These are phyloP conservation scores for Heliconius hermathena DNA, from an alignment of 1,140 invertebrate species.

Conservation along the genomic window DNA sequence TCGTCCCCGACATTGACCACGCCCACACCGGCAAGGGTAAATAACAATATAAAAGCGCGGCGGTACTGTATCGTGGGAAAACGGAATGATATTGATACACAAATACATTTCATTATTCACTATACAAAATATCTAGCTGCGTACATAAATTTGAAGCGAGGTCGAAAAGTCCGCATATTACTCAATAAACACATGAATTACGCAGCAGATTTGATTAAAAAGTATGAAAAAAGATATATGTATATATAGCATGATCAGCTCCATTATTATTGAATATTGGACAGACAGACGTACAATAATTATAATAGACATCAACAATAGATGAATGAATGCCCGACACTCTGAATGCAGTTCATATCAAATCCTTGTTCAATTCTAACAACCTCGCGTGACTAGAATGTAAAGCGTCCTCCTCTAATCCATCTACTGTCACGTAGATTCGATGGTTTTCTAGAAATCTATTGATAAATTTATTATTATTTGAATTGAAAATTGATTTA, in stretches of 20 bases:
- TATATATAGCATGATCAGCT: slow-evolving; percentile 29
- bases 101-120: slow-evolving; percentile 24
- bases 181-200: slow-evolving; percentile 36
- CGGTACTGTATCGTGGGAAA: not conserved
- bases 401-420: slow-evolving; percentile 36
- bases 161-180: slow-evolving; percentile 25
- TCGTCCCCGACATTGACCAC: not conserved
- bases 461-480: not conserved
- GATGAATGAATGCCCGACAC: slow-evolving; percentile 46
- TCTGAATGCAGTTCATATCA: slow-evolving; percentile 59
- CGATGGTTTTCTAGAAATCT: not conserved
- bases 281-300: slow-evolving; percentile 27
- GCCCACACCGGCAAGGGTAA: not conserved
- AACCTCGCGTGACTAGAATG: slow-evolving; percentile 48
- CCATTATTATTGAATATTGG: slow-evolving; percentile 24
- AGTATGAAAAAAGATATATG: slow-evolving; percentile 17
- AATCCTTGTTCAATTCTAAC: slow-evolving; percentile 36
- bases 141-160: slow-evolving; percentile 36
- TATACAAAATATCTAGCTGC: slow-evolving; percentile 30
- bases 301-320: slow-evolving; percentile 46
- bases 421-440: slow-evolving; percentile 6
- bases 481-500: not conserved
- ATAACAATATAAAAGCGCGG: not conserved
- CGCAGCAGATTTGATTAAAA: slow-evolving; percentile 31
- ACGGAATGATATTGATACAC: slow-evolving; percentile 16